Conservation (phyloP, 2,113 vertebrate species). For the Dinomys branickii region DNA sequence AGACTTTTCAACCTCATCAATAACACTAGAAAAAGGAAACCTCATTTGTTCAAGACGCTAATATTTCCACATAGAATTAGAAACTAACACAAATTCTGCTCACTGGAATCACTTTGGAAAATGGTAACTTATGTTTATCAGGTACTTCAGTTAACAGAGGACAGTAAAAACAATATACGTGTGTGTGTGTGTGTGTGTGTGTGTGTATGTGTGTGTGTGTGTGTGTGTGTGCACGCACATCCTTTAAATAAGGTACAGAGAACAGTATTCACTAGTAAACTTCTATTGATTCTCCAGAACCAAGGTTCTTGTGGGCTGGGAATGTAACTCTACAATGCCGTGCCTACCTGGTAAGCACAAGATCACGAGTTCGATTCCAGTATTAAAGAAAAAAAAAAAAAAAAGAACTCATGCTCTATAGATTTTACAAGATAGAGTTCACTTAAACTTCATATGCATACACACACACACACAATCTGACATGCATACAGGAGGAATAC, state of each 20-base stretch:
- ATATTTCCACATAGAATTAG: slow-evolving; percentile 60
- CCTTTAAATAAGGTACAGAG: background rate
- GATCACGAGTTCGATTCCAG: no score
- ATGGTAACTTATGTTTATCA: slow-evolving; percentile 29
- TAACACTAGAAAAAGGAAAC: slow-evolving; percentile 25
- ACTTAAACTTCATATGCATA: slow-evolving; percentile 4
- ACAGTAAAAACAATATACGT: background rate
- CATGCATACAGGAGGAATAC: background rate
- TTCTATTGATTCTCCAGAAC: background rate
- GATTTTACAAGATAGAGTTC: background rate
- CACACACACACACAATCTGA: background rate
- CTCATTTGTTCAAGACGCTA: slow-evolving; percentile 38
- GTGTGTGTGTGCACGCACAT: background rate
- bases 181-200: slow-evolving; percentile 1
- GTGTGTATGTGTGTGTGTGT: background rate
- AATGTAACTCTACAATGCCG: no score
- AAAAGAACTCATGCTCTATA: background rate
- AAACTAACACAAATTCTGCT: slow-evolving; percentile 52
- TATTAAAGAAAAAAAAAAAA: no score
- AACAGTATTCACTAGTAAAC: background rate
- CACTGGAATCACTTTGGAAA: slow-evolving; percentile 50
- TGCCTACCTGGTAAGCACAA: no score
- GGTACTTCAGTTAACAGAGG: slow-evolving; percentile 54
- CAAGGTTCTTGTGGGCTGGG: background rate
- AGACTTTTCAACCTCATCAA: slow-evolving; percentile 37